A percentile compares a stretch with the other conserved stretches of the same genome.
These are phyloP conservation scores for Lacerta agilis DNA, from an alignment of 2,797 vertebrate genomes.

Conservation along the genomic window DNA sequence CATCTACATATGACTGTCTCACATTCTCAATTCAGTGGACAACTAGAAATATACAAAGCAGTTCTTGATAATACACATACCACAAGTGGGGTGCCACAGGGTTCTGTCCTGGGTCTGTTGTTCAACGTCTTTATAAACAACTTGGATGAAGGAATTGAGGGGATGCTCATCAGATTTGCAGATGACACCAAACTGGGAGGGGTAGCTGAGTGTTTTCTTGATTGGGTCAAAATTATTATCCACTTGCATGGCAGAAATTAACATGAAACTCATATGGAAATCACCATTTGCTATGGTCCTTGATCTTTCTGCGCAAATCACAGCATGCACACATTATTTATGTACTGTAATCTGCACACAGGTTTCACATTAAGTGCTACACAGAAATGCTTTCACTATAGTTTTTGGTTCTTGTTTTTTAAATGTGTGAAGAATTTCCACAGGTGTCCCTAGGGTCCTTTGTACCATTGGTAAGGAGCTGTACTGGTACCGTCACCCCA, in stretches of 20 bases:
- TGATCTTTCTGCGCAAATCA: not conserved
- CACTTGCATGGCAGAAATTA: not conserved
- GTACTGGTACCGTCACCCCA: too few species aligned
- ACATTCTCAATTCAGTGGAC: too few species aligned
- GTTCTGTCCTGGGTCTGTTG: too few species aligned
- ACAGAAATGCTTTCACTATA: not conserved
- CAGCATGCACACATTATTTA: not conserved
- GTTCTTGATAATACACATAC: too few species aligned
- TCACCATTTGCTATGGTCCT: not conserved
- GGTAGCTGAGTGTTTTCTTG: not conserved
- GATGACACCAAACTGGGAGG: not conserved
- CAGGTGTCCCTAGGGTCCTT: too few species aligned
- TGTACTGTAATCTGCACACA: not conserved
- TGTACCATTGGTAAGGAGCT: too few species aligned
- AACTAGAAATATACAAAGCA: too few species aligned
- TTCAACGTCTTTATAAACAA: too few species aligned
- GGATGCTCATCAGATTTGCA: too few species aligned
- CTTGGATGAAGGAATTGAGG: too few species aligned
- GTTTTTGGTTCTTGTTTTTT: not conserved
- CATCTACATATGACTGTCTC: too few species aligned
- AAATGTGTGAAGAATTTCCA: not conserved
- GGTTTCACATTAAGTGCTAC: not conserved
- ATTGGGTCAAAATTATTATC: not conserved
- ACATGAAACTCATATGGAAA: not conserved
- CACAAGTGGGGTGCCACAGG: too few species aligned